Base-by-base conservation (phyloP, 2,113 vertebrate genomes). In the Stigmatopora nigra region DNA sequence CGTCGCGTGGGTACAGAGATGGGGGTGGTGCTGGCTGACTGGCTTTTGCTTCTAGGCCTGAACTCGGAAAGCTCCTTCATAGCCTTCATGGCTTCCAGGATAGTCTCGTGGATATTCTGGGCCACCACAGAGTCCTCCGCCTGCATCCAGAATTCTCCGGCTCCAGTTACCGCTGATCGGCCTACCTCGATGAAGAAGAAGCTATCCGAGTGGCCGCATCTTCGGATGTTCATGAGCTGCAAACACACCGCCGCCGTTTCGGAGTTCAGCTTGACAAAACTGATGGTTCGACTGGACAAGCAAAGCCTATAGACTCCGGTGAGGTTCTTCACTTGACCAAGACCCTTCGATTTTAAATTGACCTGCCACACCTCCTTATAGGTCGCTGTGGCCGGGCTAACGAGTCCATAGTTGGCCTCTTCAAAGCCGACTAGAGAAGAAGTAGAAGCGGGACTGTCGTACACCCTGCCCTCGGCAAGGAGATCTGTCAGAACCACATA, bases 111-210 rank as follows among this genome's bases (percentile, higher is more conserved):
- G 84, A 99, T 98, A 87, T 96, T 97, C 84, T 98, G 96, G 1
- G 97, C 97, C 79, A 99, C 97, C 82, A 99, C 97, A 0, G 91
- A 91, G 87, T 99, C 97, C 77, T 98, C 97, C 0, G 93, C 96
- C 81, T 99, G 97, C 94, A 99, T 98, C 97, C 97, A 99, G 67
- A 99, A 93, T 87, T 99, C 97, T 6, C 97, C 96, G 0, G 97
- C 94, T 5, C 96, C 97, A 0, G 95, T 99, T 70, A 93, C 92
- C 0, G 96, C 94, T 0, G 95, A 98, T 64, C 97, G 92, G 15
- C 97, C 97, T 71, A 99, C 94, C 78, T 99, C 97, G 7, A 99
- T 95, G 86, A 99, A 99, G 82, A 99, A 99, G 78, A 97, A 99
- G 79, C 91, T 96, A 80, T 99, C 97, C 0, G 97, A 99, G 89